These are phyloP conservation scores for Lepilemur septentrionalis DNA, from an alignment of 2,797 vertebrate genomes.

Conservation along the genomic window DNA sequence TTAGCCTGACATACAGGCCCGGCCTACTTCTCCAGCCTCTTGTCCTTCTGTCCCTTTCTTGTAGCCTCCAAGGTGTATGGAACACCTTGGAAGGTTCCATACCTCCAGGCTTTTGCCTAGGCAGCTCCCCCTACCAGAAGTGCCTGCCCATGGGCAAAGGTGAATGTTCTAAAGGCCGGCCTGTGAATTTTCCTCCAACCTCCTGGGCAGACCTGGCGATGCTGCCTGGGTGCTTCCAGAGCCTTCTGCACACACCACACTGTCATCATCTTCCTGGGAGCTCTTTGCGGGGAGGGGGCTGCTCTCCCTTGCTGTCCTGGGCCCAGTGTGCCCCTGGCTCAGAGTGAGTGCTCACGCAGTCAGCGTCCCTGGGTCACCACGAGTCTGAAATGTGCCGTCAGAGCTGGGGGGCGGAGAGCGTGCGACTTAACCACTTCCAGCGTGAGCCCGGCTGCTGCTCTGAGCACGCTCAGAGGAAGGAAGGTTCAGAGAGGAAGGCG, in stretches of 20 bases:
- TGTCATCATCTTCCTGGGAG: background rate
- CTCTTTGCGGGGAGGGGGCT: background rate
- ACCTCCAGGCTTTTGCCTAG: background rate
- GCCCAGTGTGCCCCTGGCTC: background rate
- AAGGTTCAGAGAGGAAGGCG: background rate
- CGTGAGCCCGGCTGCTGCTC: background rate
- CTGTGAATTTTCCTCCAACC: background rate
- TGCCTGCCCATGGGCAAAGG: background rate
- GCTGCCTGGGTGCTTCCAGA: background rate
- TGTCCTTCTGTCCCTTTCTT: background rate
- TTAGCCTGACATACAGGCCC: background rate
- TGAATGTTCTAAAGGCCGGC: background rate
- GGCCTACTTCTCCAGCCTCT: background rate
- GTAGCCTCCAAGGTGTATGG: too few species aligned
- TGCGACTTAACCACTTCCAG: background rate
- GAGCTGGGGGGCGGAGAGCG: background rate
- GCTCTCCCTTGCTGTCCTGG: background rate
- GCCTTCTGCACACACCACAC: background rate
- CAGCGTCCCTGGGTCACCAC: background rate
- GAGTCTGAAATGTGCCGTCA: background rate
- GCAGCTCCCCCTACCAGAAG: background rate
- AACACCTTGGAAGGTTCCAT: background rate
- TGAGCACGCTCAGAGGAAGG: constrained; percentile 27
- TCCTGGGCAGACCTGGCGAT: background rate
- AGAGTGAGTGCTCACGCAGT: background rate